phyloP scores from a whole-genome alignment of 2,888 invertebrate species.

The Dynastes maya region DNA sequence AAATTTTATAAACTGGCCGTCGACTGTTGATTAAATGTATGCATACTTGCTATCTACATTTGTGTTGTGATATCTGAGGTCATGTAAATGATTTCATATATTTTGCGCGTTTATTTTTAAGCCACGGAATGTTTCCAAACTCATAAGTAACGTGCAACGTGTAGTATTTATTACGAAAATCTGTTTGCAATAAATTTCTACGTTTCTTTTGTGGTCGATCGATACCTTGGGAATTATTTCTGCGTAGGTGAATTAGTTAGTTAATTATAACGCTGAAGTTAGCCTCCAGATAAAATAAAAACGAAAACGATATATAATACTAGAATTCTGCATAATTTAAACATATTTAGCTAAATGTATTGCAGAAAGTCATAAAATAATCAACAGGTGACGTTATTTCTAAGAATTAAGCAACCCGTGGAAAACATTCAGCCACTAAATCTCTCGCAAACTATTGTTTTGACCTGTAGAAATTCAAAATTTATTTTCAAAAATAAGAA shows the following conservation, averaged over 20 bases:
- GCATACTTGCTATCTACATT: not conserved
- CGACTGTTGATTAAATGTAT: no score
- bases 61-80: not conserved
- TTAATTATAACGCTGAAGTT: not conserved
- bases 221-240: not conserved
- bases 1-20: no score
- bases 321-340: no score
- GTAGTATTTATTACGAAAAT: constrained; percentile 25
- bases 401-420: no score
- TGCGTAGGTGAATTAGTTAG: not conserved
- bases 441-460: not conserved
- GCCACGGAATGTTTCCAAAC: not conserved
- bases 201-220: constrained; percentile 5
- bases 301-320: not conserved
- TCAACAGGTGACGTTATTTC: no score
- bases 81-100: not conserved
- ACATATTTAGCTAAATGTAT: no score
- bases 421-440: no score
- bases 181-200: not conserved
- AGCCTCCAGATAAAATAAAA: not conserved
- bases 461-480: not conserved
- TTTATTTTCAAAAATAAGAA: not conserved
- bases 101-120: constrained; percentile 17
- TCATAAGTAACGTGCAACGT: not conserved
- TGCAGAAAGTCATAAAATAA: no score